A percentile compares a stretch with the other conserved stretches of the same genome.
Conservation (phyloP, 1,140 invertebrate species). For the Apis cerana region DNA sequence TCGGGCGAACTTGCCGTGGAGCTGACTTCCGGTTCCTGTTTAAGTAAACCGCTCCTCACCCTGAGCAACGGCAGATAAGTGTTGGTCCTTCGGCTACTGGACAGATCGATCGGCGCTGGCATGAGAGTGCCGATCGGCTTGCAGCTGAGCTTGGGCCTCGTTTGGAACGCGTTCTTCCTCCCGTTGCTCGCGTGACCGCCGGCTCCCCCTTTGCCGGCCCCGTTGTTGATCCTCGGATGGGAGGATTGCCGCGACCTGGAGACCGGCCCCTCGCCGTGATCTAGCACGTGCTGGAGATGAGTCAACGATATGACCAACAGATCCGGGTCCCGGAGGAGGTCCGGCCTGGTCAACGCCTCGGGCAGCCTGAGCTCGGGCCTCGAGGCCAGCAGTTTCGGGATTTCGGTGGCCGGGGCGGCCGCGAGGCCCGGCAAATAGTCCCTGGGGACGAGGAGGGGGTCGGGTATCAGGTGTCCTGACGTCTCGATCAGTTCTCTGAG, state of each 20-base stretch:
- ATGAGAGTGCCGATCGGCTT: slow-evolving; percentile 78
- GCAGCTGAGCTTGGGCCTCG: slow-evolving; percentile 73
- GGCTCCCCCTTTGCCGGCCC: slow-evolving; percentile 41
- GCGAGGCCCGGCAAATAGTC: slow-evolving; percentile 87
- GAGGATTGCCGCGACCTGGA: slow-evolving; percentile 50
- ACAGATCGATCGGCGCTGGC: slow-evolving; percentile 76
- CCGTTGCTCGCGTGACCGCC: slow-evolving; percentile 33
- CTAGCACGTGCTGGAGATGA: slow-evolving; percentile 88
- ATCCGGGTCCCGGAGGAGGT: slow-evolving; percentile 88
- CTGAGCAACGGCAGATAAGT: slow-evolving; percentile 70
- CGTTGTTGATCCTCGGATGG: slow-evolving; percentile 68
- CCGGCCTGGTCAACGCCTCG: slow-evolving; percentile 86
- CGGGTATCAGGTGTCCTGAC: slow-evolving; percentile 87
- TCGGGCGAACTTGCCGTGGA: slow-evolving; percentile 75
- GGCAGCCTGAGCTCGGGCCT: slow-evolving; percentile 87
- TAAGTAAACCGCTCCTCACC: slow-evolving; percentile 74
- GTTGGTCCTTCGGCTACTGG: slow-evolving; percentile 74
- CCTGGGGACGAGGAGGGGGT: slow-evolving; percentile 90
- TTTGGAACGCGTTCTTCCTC: slow-evolving; percentile 52
- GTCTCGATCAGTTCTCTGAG: slow-evolving; percentile 87
- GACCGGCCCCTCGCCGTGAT: slow-evolving; percentile 72
- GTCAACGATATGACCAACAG: slow-evolving; percentile 89
- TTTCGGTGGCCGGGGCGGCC: slow-evolving; percentile 88
- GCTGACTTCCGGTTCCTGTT: slow-evolving; percentile 78
- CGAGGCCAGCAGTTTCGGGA: slow-evolving; percentile 86